Evolutionary conservation across 2,888 invertebrate genomes (phyloP).

Genomic region (Lasioglossum pauxillum): DNA sequence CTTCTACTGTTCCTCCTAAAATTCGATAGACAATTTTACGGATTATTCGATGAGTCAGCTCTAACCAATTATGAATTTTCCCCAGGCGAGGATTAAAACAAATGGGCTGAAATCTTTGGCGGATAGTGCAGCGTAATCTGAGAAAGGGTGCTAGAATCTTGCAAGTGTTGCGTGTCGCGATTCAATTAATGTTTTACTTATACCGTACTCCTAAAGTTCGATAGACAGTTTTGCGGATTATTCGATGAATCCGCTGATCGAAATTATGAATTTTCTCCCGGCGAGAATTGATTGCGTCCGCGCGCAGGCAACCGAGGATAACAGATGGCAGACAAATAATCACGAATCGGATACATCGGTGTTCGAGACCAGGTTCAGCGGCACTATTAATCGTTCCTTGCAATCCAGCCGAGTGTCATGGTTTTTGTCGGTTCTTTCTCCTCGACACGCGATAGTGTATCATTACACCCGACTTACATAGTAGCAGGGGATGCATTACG

Average conservation of each 20-base stretch:
- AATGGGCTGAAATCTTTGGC: too few relatives aligned
- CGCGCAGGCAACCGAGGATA: not conserved
- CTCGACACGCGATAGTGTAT: conserved; percentile 62
- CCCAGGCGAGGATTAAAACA: not conserved
- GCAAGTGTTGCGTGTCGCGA: too few relatives aligned
- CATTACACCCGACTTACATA: conserved; percentile 63
- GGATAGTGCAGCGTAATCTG: too few relatives aligned
- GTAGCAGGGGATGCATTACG: conserved; percentile 56
- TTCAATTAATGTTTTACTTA: too few relatives aligned
- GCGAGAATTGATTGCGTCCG: not conserved
- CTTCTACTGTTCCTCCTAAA: not conserved
- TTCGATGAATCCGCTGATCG: not conserved
- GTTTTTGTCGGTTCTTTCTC: conserved; percentile 65
- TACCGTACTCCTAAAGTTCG: too few relatives aligned
- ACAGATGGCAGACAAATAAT: not conserved
- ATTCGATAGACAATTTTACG: not conserved
- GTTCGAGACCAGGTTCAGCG: conserved; percentile 14
- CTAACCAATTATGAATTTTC: too few relatives aligned
- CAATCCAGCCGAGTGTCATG: conserved; percentile 26
- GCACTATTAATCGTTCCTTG: conserved; percentile 39
- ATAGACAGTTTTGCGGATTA: not conserved
- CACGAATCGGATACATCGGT: conserved; percentile 1
- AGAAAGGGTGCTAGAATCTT: too few relatives aligned
- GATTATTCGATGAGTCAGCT: not conserved
- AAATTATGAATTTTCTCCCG: not conserved